These are phyloP conservation scores for Drosophila vallismaia DNA, from an alignment of 2,888 invertebrate species.

Conservation along the genomic window DNA sequence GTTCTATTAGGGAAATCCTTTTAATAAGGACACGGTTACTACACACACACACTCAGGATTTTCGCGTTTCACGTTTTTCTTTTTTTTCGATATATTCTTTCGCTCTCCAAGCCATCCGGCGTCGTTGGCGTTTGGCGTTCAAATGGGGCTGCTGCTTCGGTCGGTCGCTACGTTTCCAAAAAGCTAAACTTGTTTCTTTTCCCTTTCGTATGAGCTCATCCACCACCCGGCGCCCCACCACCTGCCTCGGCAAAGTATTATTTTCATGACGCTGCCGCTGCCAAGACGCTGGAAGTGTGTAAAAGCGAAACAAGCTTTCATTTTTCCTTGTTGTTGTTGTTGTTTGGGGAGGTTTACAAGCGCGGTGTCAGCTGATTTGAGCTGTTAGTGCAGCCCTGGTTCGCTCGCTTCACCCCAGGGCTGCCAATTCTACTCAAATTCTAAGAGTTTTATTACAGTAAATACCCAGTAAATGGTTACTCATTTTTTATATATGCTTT, in stretches of 20 bases:
- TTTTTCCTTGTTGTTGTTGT: background rate
- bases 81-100: slow-evolving; percentile 1
- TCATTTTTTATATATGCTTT: too few relatives aligned
- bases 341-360: slow-evolving; percentile 17
- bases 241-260: slow-evolving; percentile 28
- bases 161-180: slow-evolving; percentile 56
- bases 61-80: background rate
- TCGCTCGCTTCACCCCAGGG: slow-evolving; percentile 7
- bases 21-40: background rate
- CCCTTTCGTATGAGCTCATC: slow-evolving; percentile 72
- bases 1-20: too few relatives aligned
- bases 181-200: slow-evolving; percentile 74
- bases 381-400: slow-evolving; percentile 10
- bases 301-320: slow-evolving; percentile 41
- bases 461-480: background rate
- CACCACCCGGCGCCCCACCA: slow-evolving; percentile 42
- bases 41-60: slow-evolving; percentile 39
- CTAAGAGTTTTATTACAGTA: slow-evolving; percentile 10
- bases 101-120: slow-evolving; percentile 37
- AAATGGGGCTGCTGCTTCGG: slow-evolving; percentile 57
- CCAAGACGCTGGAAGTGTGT: slow-evolving; percentile 69
- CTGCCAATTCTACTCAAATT: background rate
- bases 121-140: slow-evolving; percentile 61
- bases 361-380: slow-evolving; percentile 22
- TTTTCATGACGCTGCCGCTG: slow-evolving; percentile 57